Evolutionary conservation across 2,113 vertebrate species (phyloP), one percentile per base, ranked within the genome.

Genomic region (Clarias batrachus): DNA sequence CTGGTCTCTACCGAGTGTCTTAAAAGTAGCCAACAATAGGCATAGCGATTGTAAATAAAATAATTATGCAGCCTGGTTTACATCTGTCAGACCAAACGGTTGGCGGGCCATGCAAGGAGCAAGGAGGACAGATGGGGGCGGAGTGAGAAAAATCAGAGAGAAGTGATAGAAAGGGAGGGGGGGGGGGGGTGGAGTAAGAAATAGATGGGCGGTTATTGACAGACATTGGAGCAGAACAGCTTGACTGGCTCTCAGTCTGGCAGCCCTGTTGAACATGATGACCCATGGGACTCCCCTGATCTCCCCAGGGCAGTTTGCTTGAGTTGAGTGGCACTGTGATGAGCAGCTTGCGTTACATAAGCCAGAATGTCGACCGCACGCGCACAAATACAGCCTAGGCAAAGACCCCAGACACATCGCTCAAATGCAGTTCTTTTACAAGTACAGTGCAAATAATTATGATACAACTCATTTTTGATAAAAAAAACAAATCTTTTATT

Each of bases 401-500:
- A 78, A 70, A 56, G 73, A 56, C 19, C 30, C 33, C 63, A 73
- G 14, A 86, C 19, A 73, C 68, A 59, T 83, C 71, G 17, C 9
- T 79, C 73, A 37, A 33, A 23, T 13, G n/a, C 37, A 59, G 25
- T 57, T 23, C 68, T 41, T n/a, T 76, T 2, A 48, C 54, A 27
- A 54, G 25, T 54, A 77, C 23, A 79, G 54, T 37, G 59, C 57
- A 81, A 80, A 81, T 60, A 81, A 81, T 81, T 62, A 23, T 19
- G 48, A 79, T 25, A 62, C 19, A 81, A 85, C 63, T 87, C 52
- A 90, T 87, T 82, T 92, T 90, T 60, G 57, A 3, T 56, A 17
- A 33, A 81, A 81, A 91, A 91, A 90, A 93, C 92, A 91, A 89
- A 92, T 83, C 48, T 92, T 95, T 96, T 94, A 95, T 95, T 95